phyloP scores from a whole-genome alignment of 2,797 vertebrate species.

The Gymnoscopelus braueri region DNA sequence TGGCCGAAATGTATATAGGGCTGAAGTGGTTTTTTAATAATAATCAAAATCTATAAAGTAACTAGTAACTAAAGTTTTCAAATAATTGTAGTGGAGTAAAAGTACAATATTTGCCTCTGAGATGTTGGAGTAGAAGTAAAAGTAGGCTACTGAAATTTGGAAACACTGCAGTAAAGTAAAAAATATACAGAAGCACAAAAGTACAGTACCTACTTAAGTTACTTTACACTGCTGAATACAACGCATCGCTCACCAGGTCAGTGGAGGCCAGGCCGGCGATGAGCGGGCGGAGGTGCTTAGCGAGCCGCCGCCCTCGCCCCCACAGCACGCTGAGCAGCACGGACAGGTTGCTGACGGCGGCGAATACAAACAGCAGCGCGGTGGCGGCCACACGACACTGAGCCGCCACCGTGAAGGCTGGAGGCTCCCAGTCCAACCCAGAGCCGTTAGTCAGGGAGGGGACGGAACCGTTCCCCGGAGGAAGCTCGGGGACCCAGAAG shows the following conservation, averaged over 20 bases:
- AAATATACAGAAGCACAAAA: too few species aligned
- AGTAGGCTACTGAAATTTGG: too few species aligned
- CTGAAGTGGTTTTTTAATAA: too few species aligned
- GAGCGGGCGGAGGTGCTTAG: conserved; percentile 82
- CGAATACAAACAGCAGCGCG: conserved; percentile 81
- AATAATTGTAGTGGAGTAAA: too few species aligned
- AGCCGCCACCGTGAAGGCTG: conserved; percentile 81
- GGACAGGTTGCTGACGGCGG: conserved; percentile 76
- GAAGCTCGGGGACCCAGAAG: conserved; percentile 15
- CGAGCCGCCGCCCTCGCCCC: conserved; percentile 79
- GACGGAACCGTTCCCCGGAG: conserved; percentile 8
- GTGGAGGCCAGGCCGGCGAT: conserved; percentile 84
- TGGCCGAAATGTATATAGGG: too few species aligned
- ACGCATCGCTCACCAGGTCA: conserved; percentile 71
- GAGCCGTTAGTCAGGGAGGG: conserved; percentile 17
- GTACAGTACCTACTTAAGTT: too few species aligned
- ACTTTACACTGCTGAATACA: too few species aligned
- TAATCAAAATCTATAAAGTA: too few species aligned
- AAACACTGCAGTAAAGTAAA: too few species aligned
- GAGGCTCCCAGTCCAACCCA: conserved; percentile 73
- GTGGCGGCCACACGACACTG: conserved; percentile 82
- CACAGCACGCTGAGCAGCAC: conserved; percentile 84
- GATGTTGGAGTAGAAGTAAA: too few species aligned
- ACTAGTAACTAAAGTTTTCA: too few species aligned
- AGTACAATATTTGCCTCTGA: too few species aligned